phyloP scores from a whole-genome alignment of 2,888 invertebrate genomes.

The Drosophila koepferae region DNA sequence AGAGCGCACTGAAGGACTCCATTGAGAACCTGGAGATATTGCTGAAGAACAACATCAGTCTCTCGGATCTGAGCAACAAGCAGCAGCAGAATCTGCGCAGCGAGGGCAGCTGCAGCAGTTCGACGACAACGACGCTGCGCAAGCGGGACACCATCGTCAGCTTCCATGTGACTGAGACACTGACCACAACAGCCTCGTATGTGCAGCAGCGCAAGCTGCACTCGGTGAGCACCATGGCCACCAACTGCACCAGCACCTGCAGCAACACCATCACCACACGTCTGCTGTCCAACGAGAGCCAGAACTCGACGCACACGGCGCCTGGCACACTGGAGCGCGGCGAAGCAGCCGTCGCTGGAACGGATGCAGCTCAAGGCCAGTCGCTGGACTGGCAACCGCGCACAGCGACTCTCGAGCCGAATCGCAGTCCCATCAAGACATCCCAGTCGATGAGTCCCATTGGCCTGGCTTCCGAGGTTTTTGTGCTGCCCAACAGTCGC shows the following conservation, averaged over 20 bases:
- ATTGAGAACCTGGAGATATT: constrained; percentile 85
- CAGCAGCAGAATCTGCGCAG: constrained; percentile 83
- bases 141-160: constrained; percentile 80
- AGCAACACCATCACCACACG: constrained; percentile 47
- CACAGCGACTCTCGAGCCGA: constrained; percentile 72
- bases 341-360: neutral
- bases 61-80: constrained; percentile 84
- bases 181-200: constrained; percentile 49
- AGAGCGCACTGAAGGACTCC: constrained; percentile 82
- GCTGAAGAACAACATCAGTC: constrained; percentile 84
- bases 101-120: constrained; percentile 58
- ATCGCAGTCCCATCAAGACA: constrained; percentile 82
- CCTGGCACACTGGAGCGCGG: constrained; percentile 54
- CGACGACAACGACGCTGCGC: constrained; percentile 68
- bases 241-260: constrained; percentile 46
- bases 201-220: constrained; percentile 63
- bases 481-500: constrained; percentile 83
- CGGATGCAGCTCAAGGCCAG: neutral
- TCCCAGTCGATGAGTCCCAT: constrained; percentile 84
- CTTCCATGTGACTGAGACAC: constrained; percentile 76
- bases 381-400: constrained; percentile 72
- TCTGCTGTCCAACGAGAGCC: constrained; percentile 63
- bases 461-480: constrained; percentile 72
- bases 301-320: constrained; percentile 63
- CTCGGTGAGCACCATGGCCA: constrained; percentile 64